Evolutionary conservation across 2,888 invertebrate genomes (phyloP).

Genomic region (Leptarthrus brevirostris): DNA sequence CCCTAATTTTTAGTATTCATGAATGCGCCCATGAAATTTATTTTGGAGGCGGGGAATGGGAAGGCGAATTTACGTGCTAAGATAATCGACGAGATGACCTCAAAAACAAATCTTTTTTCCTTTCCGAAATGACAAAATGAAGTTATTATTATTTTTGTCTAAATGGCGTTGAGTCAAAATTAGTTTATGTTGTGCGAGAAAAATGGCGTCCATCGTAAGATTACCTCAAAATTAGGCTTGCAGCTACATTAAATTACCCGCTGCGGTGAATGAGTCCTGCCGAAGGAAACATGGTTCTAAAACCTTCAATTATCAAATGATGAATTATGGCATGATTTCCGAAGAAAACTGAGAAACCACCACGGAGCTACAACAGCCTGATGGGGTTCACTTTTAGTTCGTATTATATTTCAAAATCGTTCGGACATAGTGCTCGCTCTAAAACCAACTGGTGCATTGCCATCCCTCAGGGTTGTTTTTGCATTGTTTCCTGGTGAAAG

Average conservation of each 20-base stretch:
- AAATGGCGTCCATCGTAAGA: too few relatives aligned
- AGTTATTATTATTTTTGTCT: background rate
- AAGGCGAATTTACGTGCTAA: background rate
- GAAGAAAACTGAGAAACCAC: slow-evolving; percentile 18
- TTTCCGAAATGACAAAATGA: background rate
- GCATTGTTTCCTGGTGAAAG: slow-evolving; percentile 15
- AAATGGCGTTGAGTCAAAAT: too few relatives aligned
- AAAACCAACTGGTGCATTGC: background rate
- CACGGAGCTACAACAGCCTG: background rate
- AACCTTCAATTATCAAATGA: slow-evolving; percentile 41
- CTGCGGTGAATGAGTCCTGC: background rate
- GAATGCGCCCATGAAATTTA: slow-evolving; percentile 14
- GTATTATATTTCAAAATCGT: slow-evolving; percentile 22
- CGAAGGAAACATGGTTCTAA: background rate
- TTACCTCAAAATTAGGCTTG: too few relatives aligned
- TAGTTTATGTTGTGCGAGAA: too few relatives aligned
- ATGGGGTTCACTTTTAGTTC: slow-evolving; percentile 28
- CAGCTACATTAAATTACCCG: too few relatives aligned
- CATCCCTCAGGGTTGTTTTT: background rate
- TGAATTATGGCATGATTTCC: slow-evolving; percentile 23
- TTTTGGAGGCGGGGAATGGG: slow-evolving; percentile 2
- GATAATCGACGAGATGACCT: slow-evolving; percentile 14
- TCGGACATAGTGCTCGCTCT: slow-evolving; percentile 1
- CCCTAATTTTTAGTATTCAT: slow-evolving; percentile 35
- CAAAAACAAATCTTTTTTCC: background rate